These are phyloP conservation scores for Athene noctua DNA, from an alignment of 2,113 vertebrate genomes.

Conservation along the genomic window DNA sequence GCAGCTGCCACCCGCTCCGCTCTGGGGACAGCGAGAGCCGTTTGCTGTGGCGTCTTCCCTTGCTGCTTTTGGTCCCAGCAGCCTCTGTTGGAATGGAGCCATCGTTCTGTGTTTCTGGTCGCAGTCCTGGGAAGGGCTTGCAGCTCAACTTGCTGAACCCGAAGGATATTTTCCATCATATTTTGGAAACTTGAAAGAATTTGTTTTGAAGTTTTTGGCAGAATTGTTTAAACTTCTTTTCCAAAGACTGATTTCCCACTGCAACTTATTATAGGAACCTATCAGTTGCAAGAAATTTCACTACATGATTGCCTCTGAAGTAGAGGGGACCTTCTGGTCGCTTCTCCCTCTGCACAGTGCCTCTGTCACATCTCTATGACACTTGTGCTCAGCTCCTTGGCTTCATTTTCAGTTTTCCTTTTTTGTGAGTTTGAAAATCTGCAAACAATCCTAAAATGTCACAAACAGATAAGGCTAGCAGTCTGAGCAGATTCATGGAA, in stretches of 20 bases:
- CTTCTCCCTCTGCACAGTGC: neutral
- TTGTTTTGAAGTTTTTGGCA: constrained; percentile 50
- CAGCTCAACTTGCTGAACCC: neutral
- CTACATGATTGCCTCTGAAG: neutral
- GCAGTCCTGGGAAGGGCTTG: constrained; percentile 52
- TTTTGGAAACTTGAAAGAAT: constrained; percentile 48
- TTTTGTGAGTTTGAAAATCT: neutral
- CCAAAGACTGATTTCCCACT: neutral
- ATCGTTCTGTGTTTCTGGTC: neutral
- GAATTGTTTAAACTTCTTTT: neutral
- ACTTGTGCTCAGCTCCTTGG: neutral
- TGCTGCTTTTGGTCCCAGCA: constrained; percentile 9
- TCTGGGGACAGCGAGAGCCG: neutral
- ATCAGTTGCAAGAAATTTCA: neutral
- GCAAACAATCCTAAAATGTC: neutral
- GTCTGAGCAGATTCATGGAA: neutral
- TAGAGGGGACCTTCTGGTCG: neutral
- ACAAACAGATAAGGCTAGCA: neutral
- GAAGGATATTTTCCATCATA: constrained; percentile 41
- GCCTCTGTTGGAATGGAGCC: neutral
- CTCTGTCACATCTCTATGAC: neutral
- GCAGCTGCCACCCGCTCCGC: neutral
- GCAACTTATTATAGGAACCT: neutral
- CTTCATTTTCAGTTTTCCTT: neutral
- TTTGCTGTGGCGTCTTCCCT: neutral